Evolutionary conservation across 2,888 invertebrate genomes (phyloP).

Genomic region (Drosophila parthenogenetica): DNA sequence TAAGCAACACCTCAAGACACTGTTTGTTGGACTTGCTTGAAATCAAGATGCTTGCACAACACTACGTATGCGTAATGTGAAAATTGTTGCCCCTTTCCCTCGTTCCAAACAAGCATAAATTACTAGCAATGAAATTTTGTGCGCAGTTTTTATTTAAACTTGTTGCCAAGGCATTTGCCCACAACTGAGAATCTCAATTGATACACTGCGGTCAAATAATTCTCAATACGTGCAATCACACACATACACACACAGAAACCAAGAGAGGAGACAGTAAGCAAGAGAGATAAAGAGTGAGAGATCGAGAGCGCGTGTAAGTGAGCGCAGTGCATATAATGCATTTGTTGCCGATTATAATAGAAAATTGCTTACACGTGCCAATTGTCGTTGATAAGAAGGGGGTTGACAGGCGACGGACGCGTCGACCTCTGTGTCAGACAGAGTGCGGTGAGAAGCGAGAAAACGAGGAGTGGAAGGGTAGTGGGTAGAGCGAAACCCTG

Average conservation of each 20-base stretch:
- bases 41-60: conserved; percentile 17
- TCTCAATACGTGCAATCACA: neutral
- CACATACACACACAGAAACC: neutral
- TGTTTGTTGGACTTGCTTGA: conserved; percentile 22
- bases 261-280: conserved; percentile 2
- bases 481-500: conserved; percentile 13
- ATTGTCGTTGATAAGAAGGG: conserved; percentile 42
- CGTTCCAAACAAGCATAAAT: conserved; percentile 48
- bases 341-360: conserved; percentile 70
- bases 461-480: neutral
- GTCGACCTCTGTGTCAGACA: conserved; percentile 7
- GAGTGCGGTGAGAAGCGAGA: neutral
- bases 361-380: conserved; percentile 78
- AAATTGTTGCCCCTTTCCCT: conserved; percentile 28
- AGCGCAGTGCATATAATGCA: conserved; percentile 48
- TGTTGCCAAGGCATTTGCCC: conserved; percentile 55
- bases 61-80: conserved; percentile 64
- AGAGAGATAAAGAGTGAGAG: conserved; percentile 1
- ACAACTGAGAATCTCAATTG: conserved; percentile 18
- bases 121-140: conserved; percentile 41
- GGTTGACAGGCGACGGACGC: neutral
- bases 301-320: conserved; percentile 23
- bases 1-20: conserved; percentile 8
- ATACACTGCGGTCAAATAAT: conserved; percentile 21
- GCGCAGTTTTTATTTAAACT: conserved; percentile 53